Percentiles rank a stretch among this genome's conserved stretches.
Evolutionary conservation across 2,888 invertebrate genomes (phyloP).

Genomic region (Morpho achilles): DNA sequence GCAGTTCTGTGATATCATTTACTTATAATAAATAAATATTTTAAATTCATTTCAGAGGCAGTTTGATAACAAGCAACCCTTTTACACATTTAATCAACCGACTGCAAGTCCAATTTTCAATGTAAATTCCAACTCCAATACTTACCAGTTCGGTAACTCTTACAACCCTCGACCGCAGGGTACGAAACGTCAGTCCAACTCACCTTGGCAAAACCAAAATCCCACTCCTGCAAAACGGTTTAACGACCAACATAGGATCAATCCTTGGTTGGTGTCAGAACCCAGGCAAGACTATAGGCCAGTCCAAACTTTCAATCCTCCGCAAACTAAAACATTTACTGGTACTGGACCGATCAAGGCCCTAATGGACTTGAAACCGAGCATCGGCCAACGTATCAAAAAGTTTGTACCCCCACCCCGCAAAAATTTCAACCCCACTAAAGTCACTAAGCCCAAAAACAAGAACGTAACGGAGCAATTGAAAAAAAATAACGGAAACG

Average conservation of each 20-base stretch:
- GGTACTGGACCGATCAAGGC: not conserved
- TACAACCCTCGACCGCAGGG: conserved; percentile 28
- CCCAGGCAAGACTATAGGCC: conserved; percentile 6
- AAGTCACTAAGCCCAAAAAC: conserved; percentile 38
- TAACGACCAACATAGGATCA: conserved; percentile 27
- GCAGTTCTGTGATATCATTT: not conserved
- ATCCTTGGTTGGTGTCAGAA: conserved; percentile 23
- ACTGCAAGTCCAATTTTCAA: conserved; percentile 11
- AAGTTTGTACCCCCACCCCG: conserved; percentile 22
- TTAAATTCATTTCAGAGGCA: conserved; percentile 54
- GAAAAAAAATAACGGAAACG: conserved; percentile 3
- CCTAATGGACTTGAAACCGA: conserved; percentile 30
- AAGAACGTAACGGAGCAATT: conserved; percentile 15
- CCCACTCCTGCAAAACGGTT: conserved; percentile 37
- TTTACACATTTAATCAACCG: conserved; percentile 33
- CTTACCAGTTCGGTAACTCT: conserved; percentile 37
- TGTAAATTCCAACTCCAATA: conserved; percentile 21
- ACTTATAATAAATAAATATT: conserved; percentile 14
- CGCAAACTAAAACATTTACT: conserved; percentile 9
- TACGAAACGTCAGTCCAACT: conserved; percentile 41
- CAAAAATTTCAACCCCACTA: conserved; percentile 39
- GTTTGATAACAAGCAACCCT: conserved; percentile 36
- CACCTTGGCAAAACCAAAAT: conserved; percentile 37
- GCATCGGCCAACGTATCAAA: conserved; percentile 28
- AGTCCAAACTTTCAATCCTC: conserved; percentile 2